These are phyloP conservation scores for Dendrolimus houi DNA, from an alignment of 2,888 invertebrate species.

Conservation along the genomic window DNA sequence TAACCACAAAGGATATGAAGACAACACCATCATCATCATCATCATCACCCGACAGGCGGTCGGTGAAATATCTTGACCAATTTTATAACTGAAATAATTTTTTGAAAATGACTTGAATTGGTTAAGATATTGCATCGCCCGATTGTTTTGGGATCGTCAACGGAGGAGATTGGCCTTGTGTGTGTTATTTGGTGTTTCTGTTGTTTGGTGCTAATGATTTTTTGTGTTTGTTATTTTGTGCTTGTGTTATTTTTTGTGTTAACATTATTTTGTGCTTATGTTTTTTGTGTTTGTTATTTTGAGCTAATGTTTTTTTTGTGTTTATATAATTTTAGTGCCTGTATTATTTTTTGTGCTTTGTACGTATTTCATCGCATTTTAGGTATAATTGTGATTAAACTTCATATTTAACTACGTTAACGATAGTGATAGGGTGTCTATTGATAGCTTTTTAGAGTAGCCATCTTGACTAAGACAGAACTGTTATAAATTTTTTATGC, in stretches of 20 bases:
- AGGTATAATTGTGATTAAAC: too few relatives aligned
- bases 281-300: constrained; percentile 3
- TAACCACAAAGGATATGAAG: background rate
- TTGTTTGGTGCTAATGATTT: constrained; percentile 1
- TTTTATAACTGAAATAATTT: constrained; percentile 40
- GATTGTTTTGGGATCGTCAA: constrained; percentile 47
- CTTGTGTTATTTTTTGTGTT: constrained; percentile 7
- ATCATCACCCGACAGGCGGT: constrained; percentile 46
- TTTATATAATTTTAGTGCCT: constrained; percentile 4
- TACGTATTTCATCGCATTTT: background rate
- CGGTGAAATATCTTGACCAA: constrained; percentile 75
- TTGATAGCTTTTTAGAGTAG: too few relatives aligned
- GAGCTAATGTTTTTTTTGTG: constrained; percentile 6
- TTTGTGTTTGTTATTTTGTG: constrained; percentile 1
- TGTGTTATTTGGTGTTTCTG: constrained; percentile 8
- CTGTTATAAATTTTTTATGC: too few relatives aligned
- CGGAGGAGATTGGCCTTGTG: constrained; percentile 22
- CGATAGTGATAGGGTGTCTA: too few relatives aligned
- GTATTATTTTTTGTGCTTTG: constrained; percentile 10
- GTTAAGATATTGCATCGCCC: constrained; percentile 76
- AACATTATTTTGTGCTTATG: constrained; percentile 6
- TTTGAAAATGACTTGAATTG: constrained; percentile 49
- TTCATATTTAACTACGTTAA: too few relatives aligned
- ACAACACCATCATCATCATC: constrained; percentile 2
- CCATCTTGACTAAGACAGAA: too few relatives aligned